Evolutionary conservation across 2,888 invertebrate species (phyloP).

Genomic region (Erebia epiphron): DNA sequence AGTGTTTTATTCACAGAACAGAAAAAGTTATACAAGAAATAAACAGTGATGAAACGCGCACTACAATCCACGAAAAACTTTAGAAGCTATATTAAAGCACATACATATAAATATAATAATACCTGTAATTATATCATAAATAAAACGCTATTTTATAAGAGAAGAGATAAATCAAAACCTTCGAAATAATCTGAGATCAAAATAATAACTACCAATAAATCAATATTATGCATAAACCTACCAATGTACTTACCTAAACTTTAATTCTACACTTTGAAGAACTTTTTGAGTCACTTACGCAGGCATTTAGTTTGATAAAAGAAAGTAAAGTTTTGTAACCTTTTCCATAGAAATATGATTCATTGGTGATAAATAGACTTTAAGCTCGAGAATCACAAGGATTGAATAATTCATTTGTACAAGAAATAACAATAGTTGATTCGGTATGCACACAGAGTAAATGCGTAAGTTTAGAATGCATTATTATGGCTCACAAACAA

Average conservation of each 20-base stretch:
- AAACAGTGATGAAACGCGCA: too few species aligned
- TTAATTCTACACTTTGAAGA: too few species aligned
- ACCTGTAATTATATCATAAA: too few species aligned
- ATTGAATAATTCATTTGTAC: conserved; percentile 63
- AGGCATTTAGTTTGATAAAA: conserved; percentile 21
- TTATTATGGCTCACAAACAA: conserved; percentile 39
- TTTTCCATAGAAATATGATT: conserved; percentile 46
- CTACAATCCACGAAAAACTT: too few species aligned
- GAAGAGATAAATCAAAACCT: too few species aligned
- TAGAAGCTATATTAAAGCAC: too few species aligned
- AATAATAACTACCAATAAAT: too few species aligned
- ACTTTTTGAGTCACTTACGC: background rate
- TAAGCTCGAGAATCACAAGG: conserved; percentile 58
- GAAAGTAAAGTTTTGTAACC: conserved; percentile 30
- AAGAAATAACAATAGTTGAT: conserved; percentile 56
- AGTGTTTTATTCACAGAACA: too few species aligned
- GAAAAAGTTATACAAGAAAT: too few species aligned
- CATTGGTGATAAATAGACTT: conserved; percentile 52
- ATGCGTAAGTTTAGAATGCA: conserved; percentile 52
- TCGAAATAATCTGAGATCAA: too few species aligned
- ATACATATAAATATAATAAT: too few species aligned
- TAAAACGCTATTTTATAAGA: background rate
- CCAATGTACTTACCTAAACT: too few species aligned
- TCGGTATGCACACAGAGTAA: conserved; percentile 50
- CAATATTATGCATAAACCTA: background rate